These are phyloP conservation scores for Nephila pilipes DNA, from an alignment of 1,140 invertebrate genomes.

Conservation along the genomic window DNA sequence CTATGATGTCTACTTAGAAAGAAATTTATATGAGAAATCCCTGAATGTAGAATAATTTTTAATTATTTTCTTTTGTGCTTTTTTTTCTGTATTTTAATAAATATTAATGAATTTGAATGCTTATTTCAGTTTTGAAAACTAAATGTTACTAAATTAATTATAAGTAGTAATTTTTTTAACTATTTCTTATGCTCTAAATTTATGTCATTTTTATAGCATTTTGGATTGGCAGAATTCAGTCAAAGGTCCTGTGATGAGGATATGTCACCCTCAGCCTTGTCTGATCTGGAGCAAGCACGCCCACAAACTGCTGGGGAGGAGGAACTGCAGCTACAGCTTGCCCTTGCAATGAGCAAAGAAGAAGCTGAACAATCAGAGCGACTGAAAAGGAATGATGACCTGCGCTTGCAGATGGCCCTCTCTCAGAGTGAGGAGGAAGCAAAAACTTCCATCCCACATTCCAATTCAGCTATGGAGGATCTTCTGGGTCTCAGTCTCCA, in stretches of 20 bases:
- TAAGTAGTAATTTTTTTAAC: not conserved
- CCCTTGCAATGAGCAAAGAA: slow-evolving; percentile 98
- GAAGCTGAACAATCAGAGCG: slow-evolving; percentile 98
- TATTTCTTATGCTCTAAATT: not conserved
- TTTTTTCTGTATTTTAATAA: no score
- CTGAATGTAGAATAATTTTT: no score
- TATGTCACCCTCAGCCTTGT: slow-evolving; percentile 77
- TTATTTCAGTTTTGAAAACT: no score
- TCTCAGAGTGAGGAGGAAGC: slow-evolving; percentile 91
- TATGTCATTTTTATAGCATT: slow-evolving; percentile 12
- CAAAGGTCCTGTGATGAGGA: slow-evolving; percentile 52
- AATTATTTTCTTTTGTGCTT: no score
- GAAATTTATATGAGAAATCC: no score
- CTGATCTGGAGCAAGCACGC: slow-evolving; percentile 94
- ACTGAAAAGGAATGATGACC: slow-evolving; percentile 94
- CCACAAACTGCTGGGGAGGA: slow-evolving; percentile 98
- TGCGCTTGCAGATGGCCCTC: slow-evolving; percentile 94
- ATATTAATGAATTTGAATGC: no score
- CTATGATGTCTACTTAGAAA: no score
- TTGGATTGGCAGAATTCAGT: slow-evolving; percentile 62
- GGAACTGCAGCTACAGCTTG: slow-evolving; percentile 97
- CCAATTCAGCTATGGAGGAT: slow-evolving; percentile 55
- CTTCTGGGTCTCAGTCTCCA: slow-evolving; percentile 54
- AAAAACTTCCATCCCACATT: not conserved
- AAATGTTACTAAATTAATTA: no score